These are phyloP conservation scores for Limosa lapponica DNA, from an alignment of 2,797 vertebrate genomes.

Conservation along the genomic window DNA sequence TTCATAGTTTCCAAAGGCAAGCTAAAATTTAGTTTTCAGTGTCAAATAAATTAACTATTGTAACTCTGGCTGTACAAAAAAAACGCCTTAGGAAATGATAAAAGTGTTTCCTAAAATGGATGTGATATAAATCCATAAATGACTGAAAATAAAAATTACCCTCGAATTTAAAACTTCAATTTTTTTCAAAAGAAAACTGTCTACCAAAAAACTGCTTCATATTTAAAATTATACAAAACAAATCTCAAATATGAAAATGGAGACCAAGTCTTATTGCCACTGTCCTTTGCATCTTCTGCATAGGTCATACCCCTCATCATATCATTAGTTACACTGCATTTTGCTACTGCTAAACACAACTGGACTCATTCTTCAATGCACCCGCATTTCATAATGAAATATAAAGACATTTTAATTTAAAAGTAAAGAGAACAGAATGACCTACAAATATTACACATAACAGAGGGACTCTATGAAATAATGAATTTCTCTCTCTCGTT, in stretches of 20 bases:
- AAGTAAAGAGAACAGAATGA: not conserved
- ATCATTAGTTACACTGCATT: not conserved
- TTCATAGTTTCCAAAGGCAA: not conserved
- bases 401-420: slow-evolving; percentile 30
- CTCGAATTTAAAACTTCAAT: not conserved
- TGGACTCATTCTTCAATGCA: not conserved
- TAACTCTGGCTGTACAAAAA: not conserved
- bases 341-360: not conserved
- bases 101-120: not conserved
- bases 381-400: not conserved
- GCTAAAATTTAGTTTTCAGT: not conserved
- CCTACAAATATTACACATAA: not conserved
- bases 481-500: not conserved
- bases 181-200: not conserved
- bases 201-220: not conserved
- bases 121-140: not conserved
- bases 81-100: not conserved
- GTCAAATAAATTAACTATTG: not conserved
- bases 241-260: not conserved
- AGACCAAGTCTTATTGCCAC: not conserved
- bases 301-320: not conserved
- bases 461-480: not conserved
- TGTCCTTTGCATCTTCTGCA: not conserved
- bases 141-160: not conserved
- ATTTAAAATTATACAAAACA: not conserved